Evolutionary conservation across 1,140 invertebrate species (phyloP).

Genomic region (Heliconius nattereri): DNA sequence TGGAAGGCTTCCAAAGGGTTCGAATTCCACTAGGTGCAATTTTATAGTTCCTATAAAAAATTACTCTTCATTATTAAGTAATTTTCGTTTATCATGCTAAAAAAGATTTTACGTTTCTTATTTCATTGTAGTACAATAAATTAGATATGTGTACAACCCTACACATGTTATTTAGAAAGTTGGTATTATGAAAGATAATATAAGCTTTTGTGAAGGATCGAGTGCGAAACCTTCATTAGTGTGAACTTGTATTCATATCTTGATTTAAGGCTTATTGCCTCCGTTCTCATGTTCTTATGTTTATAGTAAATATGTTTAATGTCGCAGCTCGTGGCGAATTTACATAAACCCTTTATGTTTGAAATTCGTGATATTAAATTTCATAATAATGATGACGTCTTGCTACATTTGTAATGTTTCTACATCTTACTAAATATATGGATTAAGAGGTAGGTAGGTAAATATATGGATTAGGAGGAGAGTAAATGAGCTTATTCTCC

Average conservation of each 20-base stretch:
- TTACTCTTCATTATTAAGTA: too few relatives aligned
- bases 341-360: slow-evolving; percentile 12
- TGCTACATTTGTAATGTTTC: too few relatives aligned
- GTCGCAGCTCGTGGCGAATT: neutral
- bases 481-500: too few relatives aligned
- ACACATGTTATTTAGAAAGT: slow-evolving; percentile 29
- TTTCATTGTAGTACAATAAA: neutral
- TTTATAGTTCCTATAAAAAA: too few relatives aligned
- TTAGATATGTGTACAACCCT: slow-evolving; percentile 10
- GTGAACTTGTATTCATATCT: slow-evolving; percentile 52
- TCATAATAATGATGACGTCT: neutral
- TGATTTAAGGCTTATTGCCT: slow-evolving; percentile 45
- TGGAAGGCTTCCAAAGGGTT: too few relatives aligned
- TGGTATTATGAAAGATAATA: slow-evolving; percentile 40
- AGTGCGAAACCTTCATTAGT: slow-evolving; percentile 48
- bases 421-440: too few relatives aligned
- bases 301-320: slow-evolving; percentile 23
- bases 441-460: too few relatives aligned
- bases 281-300: slow-evolving; percentile 22
- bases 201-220: slow-evolving; percentile 38
- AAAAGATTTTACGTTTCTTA: neutral
- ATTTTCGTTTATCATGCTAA: too few relatives aligned
- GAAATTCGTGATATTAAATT: slow-evolving; percentile 17
- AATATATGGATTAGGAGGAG: too few relatives aligned
- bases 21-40: too few relatives aligned